These are phyloP conservation scores for Ostrea denselamellosa DNA, from an alignment of 1,140 invertebrate species.

Conservation along the genomic window DNA sequence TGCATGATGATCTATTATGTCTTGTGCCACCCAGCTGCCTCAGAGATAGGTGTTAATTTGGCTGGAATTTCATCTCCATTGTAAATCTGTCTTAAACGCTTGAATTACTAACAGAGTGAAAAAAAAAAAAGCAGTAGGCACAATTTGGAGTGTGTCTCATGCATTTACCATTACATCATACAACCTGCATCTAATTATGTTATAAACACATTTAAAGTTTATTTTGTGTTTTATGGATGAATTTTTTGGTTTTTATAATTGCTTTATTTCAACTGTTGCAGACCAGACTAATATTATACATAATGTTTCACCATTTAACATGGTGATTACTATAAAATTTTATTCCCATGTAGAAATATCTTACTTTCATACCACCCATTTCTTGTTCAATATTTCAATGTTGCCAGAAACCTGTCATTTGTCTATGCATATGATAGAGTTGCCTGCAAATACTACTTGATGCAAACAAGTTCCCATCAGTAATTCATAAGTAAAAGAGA, in stretches of 20 bases:
- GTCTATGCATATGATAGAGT: too few relatives aligned
- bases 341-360: too few relatives aligned
- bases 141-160: neutral
- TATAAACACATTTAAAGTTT: neutral
- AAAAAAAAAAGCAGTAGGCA: neutral
- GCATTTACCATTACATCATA: neutral
- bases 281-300: neutral
- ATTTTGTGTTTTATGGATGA: neutral
- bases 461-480: too few relatives aligned
- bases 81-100: neutral
- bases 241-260: neutral
- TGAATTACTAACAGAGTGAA: neutral
- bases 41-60: conserved; percentile 23
- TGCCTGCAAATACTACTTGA: too few relatives aligned
- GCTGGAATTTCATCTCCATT: conserved; percentile 13
- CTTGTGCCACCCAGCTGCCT: neutral
- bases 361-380: too few relatives aligned
- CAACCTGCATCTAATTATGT: neutral
- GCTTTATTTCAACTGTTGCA: neutral
- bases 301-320: too few relatives aligned
- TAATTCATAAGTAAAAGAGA: too few relatives aligned
- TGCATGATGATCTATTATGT: neutral
- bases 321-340: too few relatives aligned
- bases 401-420: too few relatives aligned
- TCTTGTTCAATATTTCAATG: too few relatives aligned